Percentiles rank a stretch among this genome's conserved stretches.
phyloP scores from a whole-genome alignment of 1,140 invertebrate species.

The Drosophila ironensis region DNA sequence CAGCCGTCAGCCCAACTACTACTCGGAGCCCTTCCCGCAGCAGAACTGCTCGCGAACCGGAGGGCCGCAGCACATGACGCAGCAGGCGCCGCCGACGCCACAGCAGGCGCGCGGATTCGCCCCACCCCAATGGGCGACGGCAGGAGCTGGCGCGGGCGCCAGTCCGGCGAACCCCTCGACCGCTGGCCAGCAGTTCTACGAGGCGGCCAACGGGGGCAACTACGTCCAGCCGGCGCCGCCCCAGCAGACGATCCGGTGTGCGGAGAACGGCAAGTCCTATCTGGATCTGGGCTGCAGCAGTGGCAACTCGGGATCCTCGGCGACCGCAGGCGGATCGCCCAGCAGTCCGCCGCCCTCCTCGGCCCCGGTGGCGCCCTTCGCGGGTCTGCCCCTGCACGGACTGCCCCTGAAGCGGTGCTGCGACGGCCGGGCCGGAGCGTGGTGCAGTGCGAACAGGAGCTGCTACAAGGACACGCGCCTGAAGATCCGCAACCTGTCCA shows the following conservation, averaged over 20 bases:
- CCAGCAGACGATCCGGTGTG: conserved; percentile 92
- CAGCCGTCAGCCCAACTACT: conserved; percentile 74
- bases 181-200: conserved; percentile 51
- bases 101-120: conserved; percentile 57
- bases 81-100: conserved; percentile 7
- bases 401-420: conserved; percentile 86
- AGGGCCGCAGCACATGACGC: conserved; percentile 69
- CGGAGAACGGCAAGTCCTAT: conserved; percentile 95
- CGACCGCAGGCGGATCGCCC: conserved; percentile 38
- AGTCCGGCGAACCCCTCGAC: conserved; percentile 40
- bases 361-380: conserved; percentile 23
- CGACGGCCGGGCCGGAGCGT: conserved; percentile 88
- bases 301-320: conserved; percentile 60
- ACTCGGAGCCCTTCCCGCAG: conserved; percentile 81
- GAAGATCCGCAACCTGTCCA: conserved; percentile 95
- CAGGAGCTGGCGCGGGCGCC: conserved; percentile 6
- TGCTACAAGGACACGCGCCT: conserved; percentile 93
- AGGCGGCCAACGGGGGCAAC: conserved; percentile 23
- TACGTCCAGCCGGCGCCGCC: conserved; percentile 52
- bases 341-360: conserved; percentile 20
- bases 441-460: conserved; percentile 88
- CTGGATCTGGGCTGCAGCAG: conserved; percentile 91
- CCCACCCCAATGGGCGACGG: conserved; percentile 64
- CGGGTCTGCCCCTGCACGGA: conserved; percentile 38
- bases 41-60: conserved; percentile 81